phyloP scores from a whole-genome alignment of 2,888 invertebrate species.

The Eupithecia centaureata region DNA sequence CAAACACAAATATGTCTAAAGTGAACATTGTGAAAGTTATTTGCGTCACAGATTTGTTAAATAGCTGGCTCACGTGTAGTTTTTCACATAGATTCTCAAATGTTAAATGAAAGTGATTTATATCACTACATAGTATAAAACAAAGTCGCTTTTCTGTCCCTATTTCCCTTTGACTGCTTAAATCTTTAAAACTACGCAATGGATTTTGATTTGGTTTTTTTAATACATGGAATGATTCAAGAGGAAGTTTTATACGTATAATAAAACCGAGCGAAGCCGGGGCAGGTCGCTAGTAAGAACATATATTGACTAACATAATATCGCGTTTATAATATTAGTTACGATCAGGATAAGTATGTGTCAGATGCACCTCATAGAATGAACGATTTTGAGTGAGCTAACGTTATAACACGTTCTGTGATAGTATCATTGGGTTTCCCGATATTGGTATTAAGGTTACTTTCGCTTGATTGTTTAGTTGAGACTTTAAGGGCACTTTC shows the following conservation, averaged over 20 bases:
- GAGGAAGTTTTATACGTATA: no score
- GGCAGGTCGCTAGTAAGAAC: no score
- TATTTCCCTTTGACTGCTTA: no score
- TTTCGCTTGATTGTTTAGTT: conserved; percentile 45
- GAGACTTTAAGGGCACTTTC: conserved; percentile 62
- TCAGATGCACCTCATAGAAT: neutral
- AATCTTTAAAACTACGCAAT: no score
- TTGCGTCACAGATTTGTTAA: conserved; percentile 24
- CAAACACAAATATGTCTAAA: conserved; percentile 28
- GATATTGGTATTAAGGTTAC: conserved; percentile 44
- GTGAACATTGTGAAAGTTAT: conserved; percentile 48
- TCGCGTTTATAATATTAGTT: no score
- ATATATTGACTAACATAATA: no score
- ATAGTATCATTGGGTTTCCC: conserved; percentile 51
- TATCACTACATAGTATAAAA: no score
- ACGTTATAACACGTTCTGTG: conserved; percentile 22
- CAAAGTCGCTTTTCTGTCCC: no score
- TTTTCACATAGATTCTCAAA: neutral
- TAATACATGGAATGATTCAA: no score
- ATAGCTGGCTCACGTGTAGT: conserved; percentile 13
- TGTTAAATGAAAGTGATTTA: neutral
- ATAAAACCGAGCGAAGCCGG: no score
- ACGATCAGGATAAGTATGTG: no score
- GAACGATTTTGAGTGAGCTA: neutral
- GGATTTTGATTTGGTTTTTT: no score